Evolutionary conservation across 2,113 vertebrate species (phyloP), one percentile per base, ranked within the genome.

Genomic region (Plotosus lineatus): DNA sequence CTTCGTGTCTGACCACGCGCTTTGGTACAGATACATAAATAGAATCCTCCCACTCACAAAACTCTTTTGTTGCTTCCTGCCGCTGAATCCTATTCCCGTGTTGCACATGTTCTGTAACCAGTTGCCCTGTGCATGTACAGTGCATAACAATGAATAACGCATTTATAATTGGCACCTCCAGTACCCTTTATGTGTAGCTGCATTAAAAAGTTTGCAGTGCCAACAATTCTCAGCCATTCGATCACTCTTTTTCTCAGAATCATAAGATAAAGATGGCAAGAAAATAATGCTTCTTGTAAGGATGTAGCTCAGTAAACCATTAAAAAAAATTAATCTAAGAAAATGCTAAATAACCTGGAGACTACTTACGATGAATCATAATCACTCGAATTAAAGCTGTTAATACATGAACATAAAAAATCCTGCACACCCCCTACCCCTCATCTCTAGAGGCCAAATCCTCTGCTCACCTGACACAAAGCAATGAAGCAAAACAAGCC

Each of bases 391-490:
- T 81, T 83, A 78, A 83, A 83, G 60, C 75, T 31, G 42, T 51
- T 77, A 55, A 68, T 69, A 79, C 42, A 23, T 58, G 36, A 38
- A 81, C 78, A 69, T 60, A 68, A 71, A 83, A 81, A 83, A 82
- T 80, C 74, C 81, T 58, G 26, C 68, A 77, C 48, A 10, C n/a
- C 69, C 77, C 74, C 89, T 87, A 86, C 61, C 73, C 44, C 26
- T 89, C 86, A 87, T 91, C 90, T 92, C 89, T 86, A 80, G n/a
- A 85, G 89, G 87, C 85, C 89, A 92, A 86, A 92, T 91, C 90
- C 91, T 90, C 90, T 90, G 90, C 90, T 91, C 91, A 93, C 92
- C 92, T 94, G 93, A 93, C 91, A 93, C 89, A 90, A 90, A 85
- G 90, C 92, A 92, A 92, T 91, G 93, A 91, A 91, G 92, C 88